A percentile compares a stretch with the other conserved stretches of the same genome.
phyloP scores from a whole-genome alignment of 2,888 invertebrate species.

The Clistopyga incitator region DNA sequence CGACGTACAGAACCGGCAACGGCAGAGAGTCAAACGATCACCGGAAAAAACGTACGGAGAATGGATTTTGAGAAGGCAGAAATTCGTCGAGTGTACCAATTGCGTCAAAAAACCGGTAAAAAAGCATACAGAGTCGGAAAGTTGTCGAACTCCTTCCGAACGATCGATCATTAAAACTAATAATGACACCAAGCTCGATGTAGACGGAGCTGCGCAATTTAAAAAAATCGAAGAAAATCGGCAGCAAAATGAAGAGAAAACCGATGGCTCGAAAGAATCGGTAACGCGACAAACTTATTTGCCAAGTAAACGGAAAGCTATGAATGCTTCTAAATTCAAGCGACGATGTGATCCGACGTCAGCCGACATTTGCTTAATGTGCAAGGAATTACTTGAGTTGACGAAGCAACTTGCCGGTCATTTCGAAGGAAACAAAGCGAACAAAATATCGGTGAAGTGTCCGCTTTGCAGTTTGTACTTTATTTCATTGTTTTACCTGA shows the following conservation, averaged over 20 bases:
- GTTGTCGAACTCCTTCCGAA: too few relatives aligned
- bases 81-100: not conserved
- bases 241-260: not conserved
- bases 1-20: not conserved
- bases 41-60: not conserved
- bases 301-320: not conserved
- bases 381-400: slow-evolving; percentile 64
- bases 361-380: slow-evolving; percentile 58
- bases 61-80: not conserved
- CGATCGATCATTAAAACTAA: not conserved
- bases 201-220: not conserved
- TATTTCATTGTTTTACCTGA: slow-evolving; percentile 66
- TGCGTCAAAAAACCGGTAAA: not conserved
- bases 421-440: slow-evolving; percentile 54
- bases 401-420: slow-evolving; percentile 64
- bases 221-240: not conserved
- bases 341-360: not conserved
- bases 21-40: not conserved
- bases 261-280: not conserved
- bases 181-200: not conserved
- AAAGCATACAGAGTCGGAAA: too few relatives aligned
- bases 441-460: slow-evolving; percentile 67
- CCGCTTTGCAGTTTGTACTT: slow-evolving; percentile 70
- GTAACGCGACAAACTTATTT: slow-evolving; percentile 18
- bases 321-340: not conserved